These are phyloP conservation scores for Theocolax elegans DNA, from an alignment of 1,140 invertebrate genomes.

Conservation along the genomic window DNA sequence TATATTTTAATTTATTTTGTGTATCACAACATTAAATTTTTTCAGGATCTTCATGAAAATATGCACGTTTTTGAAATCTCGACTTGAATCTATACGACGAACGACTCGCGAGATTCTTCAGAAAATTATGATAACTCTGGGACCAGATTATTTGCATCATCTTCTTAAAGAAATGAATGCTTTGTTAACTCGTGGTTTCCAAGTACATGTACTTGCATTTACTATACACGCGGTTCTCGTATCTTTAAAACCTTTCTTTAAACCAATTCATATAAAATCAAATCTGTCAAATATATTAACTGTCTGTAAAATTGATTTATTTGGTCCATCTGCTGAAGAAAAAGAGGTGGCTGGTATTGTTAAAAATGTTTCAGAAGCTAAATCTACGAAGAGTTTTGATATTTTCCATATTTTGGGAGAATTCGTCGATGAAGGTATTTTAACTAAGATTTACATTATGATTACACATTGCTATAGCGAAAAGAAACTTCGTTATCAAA, in stretches of 20 bases:
- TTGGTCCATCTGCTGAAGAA: conserved; percentile 88
- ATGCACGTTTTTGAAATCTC: conserved; percentile 89
- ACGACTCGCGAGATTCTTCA: conserved; percentile 87
- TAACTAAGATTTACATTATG: no score
- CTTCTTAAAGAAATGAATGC: conserved; percentile 85
- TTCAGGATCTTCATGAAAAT: conserved; percentile 85
- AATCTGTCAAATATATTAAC: conserved; percentile 84
- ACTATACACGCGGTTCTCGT: conserved; percentile 87
- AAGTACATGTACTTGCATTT: conserved; percentile 91
- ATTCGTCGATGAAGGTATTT: conserved; percentile 76
- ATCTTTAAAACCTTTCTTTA: conserved; percentile 74
- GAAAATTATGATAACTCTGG: conserved; percentile 88
- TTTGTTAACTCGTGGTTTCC: conserved; percentile 88
- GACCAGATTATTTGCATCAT: conserved; percentile 82
- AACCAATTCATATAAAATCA: conserved; percentile 80
- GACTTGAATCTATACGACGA: conserved; percentile 87
- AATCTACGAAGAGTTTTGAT: conserved; percentile 87
- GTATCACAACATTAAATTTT: neutral
- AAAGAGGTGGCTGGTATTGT: conserved; percentile 89
- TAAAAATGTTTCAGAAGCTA: conserved; percentile 82
- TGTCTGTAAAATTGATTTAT: conserved; percentile 87
- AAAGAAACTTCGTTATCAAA: no score
- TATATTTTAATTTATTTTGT: no score
- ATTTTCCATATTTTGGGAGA: conserved; percentile 85
- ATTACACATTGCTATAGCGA: no score